phyloP scores from a whole-genome alignment of 2,797 vertebrate genomes.

The Sebastes steindachneri region DNA sequence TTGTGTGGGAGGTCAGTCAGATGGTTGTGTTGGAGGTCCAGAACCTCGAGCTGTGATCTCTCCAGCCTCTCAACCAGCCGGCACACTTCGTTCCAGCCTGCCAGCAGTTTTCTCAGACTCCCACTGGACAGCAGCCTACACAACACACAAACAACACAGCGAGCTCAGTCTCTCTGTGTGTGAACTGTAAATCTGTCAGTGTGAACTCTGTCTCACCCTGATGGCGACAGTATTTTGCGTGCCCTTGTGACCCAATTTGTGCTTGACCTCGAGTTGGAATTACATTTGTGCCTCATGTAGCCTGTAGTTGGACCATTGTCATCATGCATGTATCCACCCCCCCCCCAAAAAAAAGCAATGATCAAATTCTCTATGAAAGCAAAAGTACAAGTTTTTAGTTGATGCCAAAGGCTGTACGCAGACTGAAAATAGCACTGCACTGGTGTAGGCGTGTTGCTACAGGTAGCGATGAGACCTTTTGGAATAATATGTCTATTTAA shows the following conservation, averaged over 20 bases:
- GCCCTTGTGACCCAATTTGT: too few relatives aligned
- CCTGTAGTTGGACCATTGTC: background rate
- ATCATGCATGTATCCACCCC: background rate
- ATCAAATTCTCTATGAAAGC: background rate
- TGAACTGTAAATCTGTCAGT: constrained; percentile 3
- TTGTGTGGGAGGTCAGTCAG: constrained; percentile 91
- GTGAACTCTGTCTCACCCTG: background rate
- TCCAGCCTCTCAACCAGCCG: constrained; percentile 90
- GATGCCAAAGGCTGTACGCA: background rate
- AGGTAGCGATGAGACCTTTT: background rate
- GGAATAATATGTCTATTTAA: background rate
- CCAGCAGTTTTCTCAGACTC: constrained; percentile 91
- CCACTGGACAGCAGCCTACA: constrained; percentile 90
- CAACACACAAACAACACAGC: constrained; percentile 30
- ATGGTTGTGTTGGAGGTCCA: constrained; percentile 96
- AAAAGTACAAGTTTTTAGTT: background rate
- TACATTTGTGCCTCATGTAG: background rate
- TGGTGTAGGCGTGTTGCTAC: constrained; percentile 6
- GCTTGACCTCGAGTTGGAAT: background rate
- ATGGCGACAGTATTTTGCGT: background rate
- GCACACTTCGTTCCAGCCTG: constrained; percentile 88
- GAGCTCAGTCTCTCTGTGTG: background rate
- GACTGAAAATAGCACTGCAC: background rate
- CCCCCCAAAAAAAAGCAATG: background rate
- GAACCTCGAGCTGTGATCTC: constrained; percentile 88